Evolutionary conservation across 2,113 vertebrate species (phyloP).

Genomic region (Piaya cayana): DNA sequence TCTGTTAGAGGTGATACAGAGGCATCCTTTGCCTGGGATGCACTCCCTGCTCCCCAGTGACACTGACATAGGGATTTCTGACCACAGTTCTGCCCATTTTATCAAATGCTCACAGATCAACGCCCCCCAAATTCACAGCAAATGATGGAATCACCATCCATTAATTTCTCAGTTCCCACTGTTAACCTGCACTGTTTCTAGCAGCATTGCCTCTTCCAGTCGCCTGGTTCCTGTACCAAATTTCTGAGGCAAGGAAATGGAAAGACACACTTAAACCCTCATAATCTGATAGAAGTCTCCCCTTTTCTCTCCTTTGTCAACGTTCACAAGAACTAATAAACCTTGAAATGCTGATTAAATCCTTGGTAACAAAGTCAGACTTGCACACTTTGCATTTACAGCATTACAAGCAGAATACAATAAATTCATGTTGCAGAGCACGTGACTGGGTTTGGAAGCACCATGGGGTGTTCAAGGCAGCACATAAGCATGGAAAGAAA

Average conservation of each 20-base stretch:
- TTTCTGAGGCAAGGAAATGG: neutral
- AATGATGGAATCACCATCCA: accelerated
- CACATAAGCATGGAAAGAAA: neutral
- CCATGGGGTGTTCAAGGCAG: neutral
- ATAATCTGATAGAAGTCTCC: neutral
- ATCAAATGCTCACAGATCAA: neutral
- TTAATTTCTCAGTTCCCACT: neutral
- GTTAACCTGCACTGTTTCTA: neutral
- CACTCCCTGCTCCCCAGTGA: neutral
- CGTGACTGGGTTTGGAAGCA: neutral
- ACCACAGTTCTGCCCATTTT: neutral
- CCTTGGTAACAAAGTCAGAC: neutral
- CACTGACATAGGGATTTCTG: neutral
- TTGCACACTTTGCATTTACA: neutral
- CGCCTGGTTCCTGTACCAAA: neutral
- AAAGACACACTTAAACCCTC: neutral
- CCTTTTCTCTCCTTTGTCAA: neutral
- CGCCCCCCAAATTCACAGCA: neutral
- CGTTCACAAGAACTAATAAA: neutral
- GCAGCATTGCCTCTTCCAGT: neutral
- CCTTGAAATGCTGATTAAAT: neutral
- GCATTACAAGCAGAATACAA: neutral
- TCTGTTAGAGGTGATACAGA: neutral
- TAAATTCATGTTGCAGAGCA: neutral
- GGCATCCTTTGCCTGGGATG: neutral